Evolutionary conservation across 2,797 vertebrate species (phyloP).

Genomic region (Muscicapa comitata): DNA sequence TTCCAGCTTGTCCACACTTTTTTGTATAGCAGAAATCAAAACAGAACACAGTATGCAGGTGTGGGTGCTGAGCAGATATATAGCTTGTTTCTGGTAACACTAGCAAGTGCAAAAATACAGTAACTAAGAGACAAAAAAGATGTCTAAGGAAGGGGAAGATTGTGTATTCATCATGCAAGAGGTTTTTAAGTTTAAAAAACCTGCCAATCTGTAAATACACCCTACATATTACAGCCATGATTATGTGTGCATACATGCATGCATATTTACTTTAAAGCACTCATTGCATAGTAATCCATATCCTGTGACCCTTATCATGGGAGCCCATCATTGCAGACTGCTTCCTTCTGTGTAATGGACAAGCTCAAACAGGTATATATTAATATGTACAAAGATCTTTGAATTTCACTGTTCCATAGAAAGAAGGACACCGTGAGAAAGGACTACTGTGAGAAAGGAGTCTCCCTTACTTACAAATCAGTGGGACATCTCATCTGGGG

Average conservation of each 20-base stretch:
- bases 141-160: not conserved
- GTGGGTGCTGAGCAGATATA: not conserved
- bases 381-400: not conserved
- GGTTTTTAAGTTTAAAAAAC: not conserved
- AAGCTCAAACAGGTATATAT: not conserved
- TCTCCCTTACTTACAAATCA: not conserved
- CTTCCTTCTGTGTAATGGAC: not conserved
- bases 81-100: not conserved
- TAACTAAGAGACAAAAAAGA: not conserved
- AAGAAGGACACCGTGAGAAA: not conserved
- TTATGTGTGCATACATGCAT: not conserved
- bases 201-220: not conserved
- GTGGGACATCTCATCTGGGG: not conserved
- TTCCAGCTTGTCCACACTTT: not conserved
- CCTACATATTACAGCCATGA: not conserved
- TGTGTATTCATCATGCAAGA: not conserved
- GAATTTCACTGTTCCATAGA: not conserved
- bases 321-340: not conserved
- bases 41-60: not conserved
- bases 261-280: not conserved
- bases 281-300: not conserved
- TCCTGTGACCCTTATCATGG: not conserved
- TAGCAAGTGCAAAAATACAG: not conserved
- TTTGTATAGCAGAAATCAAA: not conserved
- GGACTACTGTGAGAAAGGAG: not conserved